Base-by-base conservation (phyloP, 1,140 invertebrate species). In the Tachypleus tridentatus region DNA sequence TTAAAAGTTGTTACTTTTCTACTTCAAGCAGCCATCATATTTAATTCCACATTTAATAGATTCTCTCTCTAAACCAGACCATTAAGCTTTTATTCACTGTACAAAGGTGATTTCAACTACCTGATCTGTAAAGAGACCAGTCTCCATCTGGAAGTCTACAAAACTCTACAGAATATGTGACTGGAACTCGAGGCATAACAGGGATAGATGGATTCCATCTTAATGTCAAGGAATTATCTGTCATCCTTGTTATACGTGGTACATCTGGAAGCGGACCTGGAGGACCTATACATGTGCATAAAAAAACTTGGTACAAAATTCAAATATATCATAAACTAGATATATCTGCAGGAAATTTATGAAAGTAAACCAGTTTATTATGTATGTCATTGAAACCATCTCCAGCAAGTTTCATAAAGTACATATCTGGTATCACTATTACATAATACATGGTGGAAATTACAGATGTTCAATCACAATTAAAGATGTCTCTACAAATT, bases 91-190 rank as follows among this genome's bases (percentile, higher is more conserved):
- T 29, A 29, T 29, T 29, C 29, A 29, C 29, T 29, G 29, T 29
- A 29, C 29, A 29, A 29, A 29, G 29, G 29, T 29, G 2, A 29
- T 29, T 29, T 29, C 29, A 29, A 29, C 49, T 63, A 68, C 89
- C 78, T 49, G 85, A 85, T 64, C 86, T 82, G 0, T 87, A 84
- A 0, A 87, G 89, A 70, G 89, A 87, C 92, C 92, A 91, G 70
- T 93, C 87, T 58, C 91, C 86, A 73, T 91, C 84, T 10, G 93
- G 90, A 59, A 87, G 80, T 73, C 93, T 88, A 72, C 86, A 87
- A 87, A 94, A 93, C 80, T 98, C 93, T 61, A 98, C 84, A 74
- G 88, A 84, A 72, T 98, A 98, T 4, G 92, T 95, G 48, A 93
- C 88, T 1, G 91, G 91, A 67, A 85, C 82, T 57, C 87, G 80